Percentiles rank a stretch among this genome's conserved stretches.
Evolutionary conservation across 2,888 invertebrate species (phyloP).

Genomic region (Alviniconcha strummeri): DNA sequence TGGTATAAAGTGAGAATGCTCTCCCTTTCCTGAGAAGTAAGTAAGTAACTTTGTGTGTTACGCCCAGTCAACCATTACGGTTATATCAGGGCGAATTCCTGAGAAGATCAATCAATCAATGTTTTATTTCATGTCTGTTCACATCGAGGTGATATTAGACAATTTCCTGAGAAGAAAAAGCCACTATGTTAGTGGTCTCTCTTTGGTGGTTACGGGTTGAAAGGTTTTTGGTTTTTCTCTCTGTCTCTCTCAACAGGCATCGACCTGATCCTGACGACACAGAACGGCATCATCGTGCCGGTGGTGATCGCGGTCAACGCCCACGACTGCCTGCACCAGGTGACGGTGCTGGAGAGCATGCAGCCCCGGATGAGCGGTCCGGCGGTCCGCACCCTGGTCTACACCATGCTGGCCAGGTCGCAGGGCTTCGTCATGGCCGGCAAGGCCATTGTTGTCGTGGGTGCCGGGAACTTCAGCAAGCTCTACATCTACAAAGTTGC

Average conservation of each 20-base stretch:
- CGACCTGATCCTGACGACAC: constrained; percentile 47
- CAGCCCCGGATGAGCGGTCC: constrained; percentile 35
- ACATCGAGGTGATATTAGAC: too few species aligned
- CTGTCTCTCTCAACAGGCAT: constrained; percentile 44
- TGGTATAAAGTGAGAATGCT: too few species aligned
- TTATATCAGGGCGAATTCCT: too few species aligned
- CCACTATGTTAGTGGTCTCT: too few species aligned
- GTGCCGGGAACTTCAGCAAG: constrained; percentile 55
- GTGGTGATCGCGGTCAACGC: constrained; percentile 59
- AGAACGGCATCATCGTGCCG: constrained; percentile 39
- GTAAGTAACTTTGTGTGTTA: too few species aligned
- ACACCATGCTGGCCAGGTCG: constrained; percentile 54
- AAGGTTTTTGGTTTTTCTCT: too few species aligned
- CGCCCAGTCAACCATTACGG: too few species aligned
- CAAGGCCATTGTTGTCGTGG: constrained; percentile 49
- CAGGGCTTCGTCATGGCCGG: constrained; percentile 47
- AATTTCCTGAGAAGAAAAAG: too few species aligned
- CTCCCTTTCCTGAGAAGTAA: too few species aligned
- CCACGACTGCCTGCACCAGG: constrained; percentile 49
- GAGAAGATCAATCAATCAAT: too few species aligned
- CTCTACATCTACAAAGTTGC: constrained; percentile 48
- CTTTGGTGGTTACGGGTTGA: too few species aligned
- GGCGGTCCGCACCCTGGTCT: constrained; percentile 46
- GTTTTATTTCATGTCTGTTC: too few species aligned
- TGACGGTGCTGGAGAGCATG: constrained; percentile 19